Percentiles rank a stretch among this genome's conserved stretches.
Evolutionary conservation across 2,113 vertebrate genomes (phyloP).

Genomic region (Ammospiza nelsoni): DNA sequence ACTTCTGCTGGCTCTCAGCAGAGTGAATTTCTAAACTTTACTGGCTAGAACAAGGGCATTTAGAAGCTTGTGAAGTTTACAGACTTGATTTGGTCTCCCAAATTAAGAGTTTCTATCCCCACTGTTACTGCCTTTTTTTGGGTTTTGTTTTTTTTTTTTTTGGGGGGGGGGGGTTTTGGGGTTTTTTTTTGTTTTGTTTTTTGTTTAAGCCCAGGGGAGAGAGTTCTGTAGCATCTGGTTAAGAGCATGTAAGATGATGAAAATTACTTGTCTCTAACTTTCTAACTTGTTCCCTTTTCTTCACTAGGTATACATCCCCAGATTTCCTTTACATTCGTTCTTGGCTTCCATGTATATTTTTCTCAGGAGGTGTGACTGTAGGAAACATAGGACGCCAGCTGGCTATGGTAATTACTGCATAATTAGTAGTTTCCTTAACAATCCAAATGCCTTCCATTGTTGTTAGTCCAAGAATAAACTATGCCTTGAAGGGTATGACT

Average conservation of each 20-base stretch:
- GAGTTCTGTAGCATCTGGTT: background rate
- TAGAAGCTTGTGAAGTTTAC: background rate
- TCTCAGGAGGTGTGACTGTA: slow-evolving; percentile 96
- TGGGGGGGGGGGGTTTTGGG: too few relatives aligned
- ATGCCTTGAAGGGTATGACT: slow-evolving; percentile 52
- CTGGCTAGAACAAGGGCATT: background rate
- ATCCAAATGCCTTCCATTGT: background rate
- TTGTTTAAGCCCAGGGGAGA: background rate
- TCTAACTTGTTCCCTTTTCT: background rate
- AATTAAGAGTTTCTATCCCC: background rate
- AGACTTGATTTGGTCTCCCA: background rate
- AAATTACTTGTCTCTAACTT: background rate
- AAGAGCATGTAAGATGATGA: background rate
- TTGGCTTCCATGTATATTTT: slow-evolving; percentile 98
- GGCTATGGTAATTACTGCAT: slow-evolving; percentile 86
- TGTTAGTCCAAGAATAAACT: slow-evolving; percentile 23
- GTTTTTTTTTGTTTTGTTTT: background rate
- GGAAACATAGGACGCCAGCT: slow-evolving; percentile 97
- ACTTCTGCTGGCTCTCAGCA: background rate
- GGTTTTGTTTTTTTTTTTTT: too few relatives aligned
- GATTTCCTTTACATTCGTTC: slow-evolving; percentile 97
- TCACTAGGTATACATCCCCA: slow-evolving; percentile 91
- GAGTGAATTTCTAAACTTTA: background rate
- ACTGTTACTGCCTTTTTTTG: background rate
- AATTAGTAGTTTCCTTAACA: slow-evolving; percentile 32